These are phyloP conservation scores for Ichneumon xanthorius DNA, from an alignment of 2,888 invertebrate species.

Conservation along the genomic window DNA sequence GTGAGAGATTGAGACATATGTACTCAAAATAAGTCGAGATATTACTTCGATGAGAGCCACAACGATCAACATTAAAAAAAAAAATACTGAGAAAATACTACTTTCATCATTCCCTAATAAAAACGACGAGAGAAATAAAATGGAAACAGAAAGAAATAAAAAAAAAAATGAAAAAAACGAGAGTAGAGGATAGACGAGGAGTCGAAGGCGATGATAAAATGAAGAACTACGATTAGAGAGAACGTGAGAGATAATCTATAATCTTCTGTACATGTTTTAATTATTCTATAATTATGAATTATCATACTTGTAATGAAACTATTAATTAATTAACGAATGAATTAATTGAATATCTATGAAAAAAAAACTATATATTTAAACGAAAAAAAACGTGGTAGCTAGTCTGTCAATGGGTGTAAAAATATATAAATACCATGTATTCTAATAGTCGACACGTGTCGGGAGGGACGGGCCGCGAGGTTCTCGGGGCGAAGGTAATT, in stretches of 20 bases:
- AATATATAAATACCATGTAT: constrained; percentile 83
- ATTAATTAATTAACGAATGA: constrained; percentile 82
- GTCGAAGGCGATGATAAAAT: constrained; percentile 53
- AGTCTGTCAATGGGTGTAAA: constrained; percentile 84
- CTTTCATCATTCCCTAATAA: constrained; percentile 54
- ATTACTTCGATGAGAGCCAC: constrained; percentile 75
- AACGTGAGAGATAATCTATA: constrained; percentile 79
- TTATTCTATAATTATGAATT: constrained; percentile 83
- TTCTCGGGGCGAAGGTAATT: constrained; percentile 60
- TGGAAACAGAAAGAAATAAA: constrained; percentile 42
- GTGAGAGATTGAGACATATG: constrained; percentile 54
- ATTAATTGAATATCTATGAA: constrained; percentile 82
- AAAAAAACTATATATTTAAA: constrained; percentile 79
- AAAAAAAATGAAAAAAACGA: constrained; percentile 41
- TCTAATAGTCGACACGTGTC: constrained; percentile 67
- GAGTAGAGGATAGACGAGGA: constrained; percentile 34
- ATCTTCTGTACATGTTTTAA: constrained; percentile 84
- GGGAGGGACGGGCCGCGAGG: constrained; percentile 66
- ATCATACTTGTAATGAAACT: constrained; percentile 83
- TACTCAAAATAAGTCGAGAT: constrained; percentile 66
- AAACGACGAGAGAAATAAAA: constrained; percentile 46
- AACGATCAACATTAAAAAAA: constrained; percentile 75
- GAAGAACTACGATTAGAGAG: constrained; percentile 60
- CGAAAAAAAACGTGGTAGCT: constrained; percentile 83
- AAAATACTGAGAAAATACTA: constrained; percentile 56